Evolutionary conservation across 2,797 vertebrate genomes (phyloP).

Genomic region (Sebastes diaconus): DNA sequence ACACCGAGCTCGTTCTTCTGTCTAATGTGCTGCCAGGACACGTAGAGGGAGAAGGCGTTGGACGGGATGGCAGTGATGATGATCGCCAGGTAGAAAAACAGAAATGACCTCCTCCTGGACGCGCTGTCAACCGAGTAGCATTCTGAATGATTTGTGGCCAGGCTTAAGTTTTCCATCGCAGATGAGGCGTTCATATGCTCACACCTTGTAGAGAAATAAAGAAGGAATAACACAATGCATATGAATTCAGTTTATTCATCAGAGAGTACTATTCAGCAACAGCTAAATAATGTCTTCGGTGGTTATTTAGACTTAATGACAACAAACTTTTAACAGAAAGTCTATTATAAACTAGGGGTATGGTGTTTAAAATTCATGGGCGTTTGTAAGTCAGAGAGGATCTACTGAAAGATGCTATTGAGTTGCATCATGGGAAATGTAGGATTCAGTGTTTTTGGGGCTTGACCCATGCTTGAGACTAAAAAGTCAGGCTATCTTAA

Average conservation of each 20-base stretch:
- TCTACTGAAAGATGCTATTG: not conserved
- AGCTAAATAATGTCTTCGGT: not conserved
- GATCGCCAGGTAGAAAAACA: conserved; percentile 81
- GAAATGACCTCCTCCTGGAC: conserved; percentile 75
- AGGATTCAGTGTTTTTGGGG: not conserved
- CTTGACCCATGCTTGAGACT: not conserved
- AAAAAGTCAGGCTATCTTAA: not conserved
- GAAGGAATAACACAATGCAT: not conserved
- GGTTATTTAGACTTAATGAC: not conserved
- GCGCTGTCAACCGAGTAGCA: conserved; percentile 69
- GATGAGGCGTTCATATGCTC: not conserved
- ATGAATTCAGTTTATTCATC: not conserved
- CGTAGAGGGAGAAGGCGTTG: conserved; percentile 85
- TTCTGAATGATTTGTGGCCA: not conserved
- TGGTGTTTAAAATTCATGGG: not conserved
- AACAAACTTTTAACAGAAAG: not conserved
- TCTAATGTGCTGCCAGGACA: conserved; percentile 86
- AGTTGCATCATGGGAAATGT: not conserved
- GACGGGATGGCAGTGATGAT: conserved; percentile 83
- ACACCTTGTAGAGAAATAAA: conserved; percentile 30
- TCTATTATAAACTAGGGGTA: not conserved
- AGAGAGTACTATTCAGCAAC: not conserved
- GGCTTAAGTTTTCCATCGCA: conserved; percentile 61
- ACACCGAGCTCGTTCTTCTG: conserved; percentile 88
- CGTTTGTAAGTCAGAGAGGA: not conserved